Evolutionary conservation across 2,113 vertebrate species (phyloP).

Genomic region (Ictalurus punctatus): DNA sequence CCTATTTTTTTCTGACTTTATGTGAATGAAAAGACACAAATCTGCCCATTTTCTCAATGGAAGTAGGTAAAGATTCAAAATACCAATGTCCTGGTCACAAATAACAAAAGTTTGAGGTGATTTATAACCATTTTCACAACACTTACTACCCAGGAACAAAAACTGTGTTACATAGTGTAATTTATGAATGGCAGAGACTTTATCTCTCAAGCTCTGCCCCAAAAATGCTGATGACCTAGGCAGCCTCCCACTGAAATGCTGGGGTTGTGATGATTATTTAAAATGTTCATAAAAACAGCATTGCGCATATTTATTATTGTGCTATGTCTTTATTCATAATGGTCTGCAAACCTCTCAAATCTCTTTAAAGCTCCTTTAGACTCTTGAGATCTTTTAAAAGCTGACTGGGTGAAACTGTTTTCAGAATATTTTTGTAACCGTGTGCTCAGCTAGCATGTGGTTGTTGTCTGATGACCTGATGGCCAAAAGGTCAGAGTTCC

Average conservation of each 20-base stretch:
- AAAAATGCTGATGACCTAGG: not conserved
- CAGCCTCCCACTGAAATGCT: not conserved
- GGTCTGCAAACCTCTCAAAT: not conserved
- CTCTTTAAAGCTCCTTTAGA: not conserved
- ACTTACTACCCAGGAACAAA: not conserved
- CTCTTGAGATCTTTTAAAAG: not conserved
- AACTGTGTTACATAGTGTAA: not conserved
- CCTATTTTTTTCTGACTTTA: not conserved
- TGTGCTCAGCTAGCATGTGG: conserved; percentile 39
- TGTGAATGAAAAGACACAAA: not conserved
- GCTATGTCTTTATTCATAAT: not conserved
- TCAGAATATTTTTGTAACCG: not conserved
- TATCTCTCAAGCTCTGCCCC: not conserved
- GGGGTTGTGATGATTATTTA: not conserved
- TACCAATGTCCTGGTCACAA: not conserved
- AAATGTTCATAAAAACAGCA: not conserved
- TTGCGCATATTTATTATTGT: no score
- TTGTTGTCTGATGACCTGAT: conserved; percentile 56
- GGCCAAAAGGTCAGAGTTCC: conserved; percentile 65
- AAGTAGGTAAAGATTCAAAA: not conserved
- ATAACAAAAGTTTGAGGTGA: not conserved
- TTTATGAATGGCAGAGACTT: not conserved
- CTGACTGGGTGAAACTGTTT: not conserved
- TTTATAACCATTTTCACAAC: not conserved
- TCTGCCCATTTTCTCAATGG: not conserved